A percentile compares a stretch with the other conserved stretches of the same genome.
phyloP scores from a whole-genome alignment of 1,140 invertebrate species.

The Globodera rostochiensis region DNA sequence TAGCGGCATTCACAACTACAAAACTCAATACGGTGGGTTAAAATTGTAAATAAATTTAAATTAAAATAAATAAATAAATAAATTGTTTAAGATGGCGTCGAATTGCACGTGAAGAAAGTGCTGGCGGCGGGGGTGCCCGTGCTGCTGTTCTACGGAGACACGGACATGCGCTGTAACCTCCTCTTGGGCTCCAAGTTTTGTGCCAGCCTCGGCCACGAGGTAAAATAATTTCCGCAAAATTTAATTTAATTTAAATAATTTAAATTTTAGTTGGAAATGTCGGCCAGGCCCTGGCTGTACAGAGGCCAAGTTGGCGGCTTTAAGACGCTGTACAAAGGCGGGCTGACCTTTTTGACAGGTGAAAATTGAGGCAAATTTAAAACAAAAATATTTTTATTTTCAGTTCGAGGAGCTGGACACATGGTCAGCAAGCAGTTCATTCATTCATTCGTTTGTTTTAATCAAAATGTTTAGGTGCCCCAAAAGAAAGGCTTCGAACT shows the following conservation, averaged over 20 bases:
- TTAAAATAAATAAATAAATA: not conserved
- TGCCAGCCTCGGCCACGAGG: slow-evolving; percentile 53
- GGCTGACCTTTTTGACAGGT: slow-evolving; percentile 59
- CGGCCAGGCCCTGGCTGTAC: slow-evolving; percentile 60
- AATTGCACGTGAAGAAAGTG: slow-evolving; percentile 62
- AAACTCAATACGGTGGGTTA: slow-evolving; percentile 54
- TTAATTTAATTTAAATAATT: not conserved
- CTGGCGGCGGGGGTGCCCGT: slow-evolving; percentile 64
- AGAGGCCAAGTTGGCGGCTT: slow-evolving; percentile 63
- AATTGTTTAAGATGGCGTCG: slow-evolving; percentile 54
- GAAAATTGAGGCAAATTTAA: not conserved
- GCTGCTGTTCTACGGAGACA: slow-evolving; percentile 71
- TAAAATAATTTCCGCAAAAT: not conserved
- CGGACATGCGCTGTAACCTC: slow-evolving; percentile 71
- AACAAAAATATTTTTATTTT: not conserved
- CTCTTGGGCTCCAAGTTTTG: slow-evolving; percentile 64
- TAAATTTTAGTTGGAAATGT: slow-evolving; percentile 4
- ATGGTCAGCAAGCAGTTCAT: slow-evolving; percentile 9
- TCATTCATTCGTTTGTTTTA: not conserved
- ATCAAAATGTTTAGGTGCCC: slow-evolving; percentile 18
- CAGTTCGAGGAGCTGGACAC: slow-evolving; percentile 27
- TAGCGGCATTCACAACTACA: slow-evolving; percentile 58
- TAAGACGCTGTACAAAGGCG: slow-evolving; percentile 63
- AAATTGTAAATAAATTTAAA: not conserved
- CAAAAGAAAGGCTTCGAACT: slow-evolving; percentile 30